Evolutionary conservation across 2,797 vertebrate genomes (phyloP).

Genomic region (Thunnus albacares): DNA sequence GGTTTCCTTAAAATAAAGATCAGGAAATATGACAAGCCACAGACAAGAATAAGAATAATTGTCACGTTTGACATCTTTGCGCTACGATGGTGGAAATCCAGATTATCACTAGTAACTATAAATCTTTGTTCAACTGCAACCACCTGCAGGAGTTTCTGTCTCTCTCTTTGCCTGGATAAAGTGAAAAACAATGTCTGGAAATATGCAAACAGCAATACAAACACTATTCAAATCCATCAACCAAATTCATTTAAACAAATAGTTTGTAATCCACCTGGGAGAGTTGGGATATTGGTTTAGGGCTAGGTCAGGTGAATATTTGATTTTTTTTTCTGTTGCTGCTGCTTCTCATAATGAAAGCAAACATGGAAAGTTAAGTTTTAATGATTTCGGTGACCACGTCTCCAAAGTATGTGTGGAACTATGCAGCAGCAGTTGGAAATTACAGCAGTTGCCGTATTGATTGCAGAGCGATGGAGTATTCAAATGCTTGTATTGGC

Average conservation of each 20-base stretch:
- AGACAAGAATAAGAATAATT: slow-evolving; percentile 32
- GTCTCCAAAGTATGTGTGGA: not conserved
- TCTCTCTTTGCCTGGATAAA: slow-evolving; percentile 15
- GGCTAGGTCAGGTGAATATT: slow-evolving; percentile 1
- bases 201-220: slow-evolving; percentile 81
- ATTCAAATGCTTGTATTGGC: not conserved
- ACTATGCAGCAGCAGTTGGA: not conserved
- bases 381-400: not conserved
- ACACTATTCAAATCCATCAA: slow-evolving; percentile 79
- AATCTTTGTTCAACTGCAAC: slow-evolving; percentile 8
- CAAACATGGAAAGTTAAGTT: not conserved
- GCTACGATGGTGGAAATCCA: not conserved
- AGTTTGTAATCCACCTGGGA: slow-evolving; percentile 20
- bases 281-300: slow-evolving; percentile 28
- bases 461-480: not conserved
- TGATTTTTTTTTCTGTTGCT: not conserved
- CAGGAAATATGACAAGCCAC: slow-evolving; percentile 32
- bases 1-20: slow-evolving; percentile 40
- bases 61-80: slow-evolving; percentile 26
- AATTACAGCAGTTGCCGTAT: not conserved
- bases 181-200: slow-evolving; percentile 50
- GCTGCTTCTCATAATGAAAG: not conserved
- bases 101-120: not conserved
- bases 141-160: slow-evolving; percentile 2
- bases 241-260: slow-evolving; percentile 80